These are phyloP conservation scores for Sthenelais limicola DNA, from an alignment of 2,888 invertebrate genomes.

Conservation along the genomic window DNA sequence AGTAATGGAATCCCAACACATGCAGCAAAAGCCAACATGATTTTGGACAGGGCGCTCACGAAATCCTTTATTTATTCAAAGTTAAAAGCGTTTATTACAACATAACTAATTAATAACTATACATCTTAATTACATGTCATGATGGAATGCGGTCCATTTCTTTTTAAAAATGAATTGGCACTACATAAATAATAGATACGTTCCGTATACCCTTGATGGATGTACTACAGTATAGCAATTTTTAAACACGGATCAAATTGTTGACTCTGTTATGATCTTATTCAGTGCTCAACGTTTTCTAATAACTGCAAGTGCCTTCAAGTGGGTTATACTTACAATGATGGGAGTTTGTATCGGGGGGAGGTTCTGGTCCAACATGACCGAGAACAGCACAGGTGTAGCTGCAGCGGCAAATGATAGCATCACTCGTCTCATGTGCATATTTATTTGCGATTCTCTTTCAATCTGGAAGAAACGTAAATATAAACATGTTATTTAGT, in stretches of 20 bases:
- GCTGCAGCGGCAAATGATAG: conserved; percentile 24
- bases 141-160: too few species aligned
- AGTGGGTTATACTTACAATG: too few species aligned
- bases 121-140: background rate
- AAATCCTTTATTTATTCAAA: conserved; percentile 17
- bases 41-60: conserved; percentile 15
- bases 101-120: background rate
- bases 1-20: conserved; percentile 22
- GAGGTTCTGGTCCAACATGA: conserved; percentile 24
- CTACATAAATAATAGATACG: background rate
- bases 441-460: conserved; percentile 7
- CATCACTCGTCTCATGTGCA: conserved; percentile 11
- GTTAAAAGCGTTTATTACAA: background rate
- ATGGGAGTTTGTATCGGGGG: background rate
- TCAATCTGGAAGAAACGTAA: conserved; percentile 14
- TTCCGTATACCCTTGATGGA: too few species aligned
- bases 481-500: too few species aligned
- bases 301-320: too few species aligned
- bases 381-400: conserved; percentile 6
- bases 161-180: too few species aligned
- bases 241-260: too few species aligned
- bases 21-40: conserved; percentile 17
- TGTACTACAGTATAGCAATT: too few species aligned
- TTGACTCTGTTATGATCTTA: too few species aligned
- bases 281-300: too few species aligned